A percentile compares a stretch with the other conserved stretches of the same genome.
Conservation (phyloP, 2,797 vertebrate genomes). For the Lemur catta region DNA sequence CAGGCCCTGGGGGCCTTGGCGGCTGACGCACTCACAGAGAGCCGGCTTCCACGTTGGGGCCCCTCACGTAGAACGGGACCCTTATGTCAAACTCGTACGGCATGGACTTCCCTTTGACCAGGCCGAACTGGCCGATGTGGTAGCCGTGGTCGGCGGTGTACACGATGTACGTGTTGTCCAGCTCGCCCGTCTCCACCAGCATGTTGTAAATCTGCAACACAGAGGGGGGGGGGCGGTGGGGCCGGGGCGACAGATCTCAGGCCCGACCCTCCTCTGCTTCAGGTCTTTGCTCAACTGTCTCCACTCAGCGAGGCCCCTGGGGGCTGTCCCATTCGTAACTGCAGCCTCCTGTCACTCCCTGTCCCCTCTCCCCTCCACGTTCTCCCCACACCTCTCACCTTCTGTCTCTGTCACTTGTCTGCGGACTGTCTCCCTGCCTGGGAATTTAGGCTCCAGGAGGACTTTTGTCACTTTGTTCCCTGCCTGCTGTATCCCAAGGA, state of each 20-base stretch:
- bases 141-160: conserved; percentile 98
- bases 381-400: background rate
- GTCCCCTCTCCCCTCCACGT: accelerated
- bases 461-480: background rate
- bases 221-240: background rate
- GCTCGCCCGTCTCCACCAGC: conserved; percentile 92
- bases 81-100: conserved; percentile 97
- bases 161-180: conserved; percentile 97
- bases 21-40: conserved; percentile 89
- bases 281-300: background rate
- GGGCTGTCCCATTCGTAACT: accelerated
- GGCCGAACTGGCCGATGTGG: conserved; percentile 97
- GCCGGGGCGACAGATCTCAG: accelerated
- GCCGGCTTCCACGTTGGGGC: conserved; percentile 95
- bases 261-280: background rate
- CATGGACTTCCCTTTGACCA: conserved; percentile 99
- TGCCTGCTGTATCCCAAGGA: background rate
- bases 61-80: conserved; percentile 95
- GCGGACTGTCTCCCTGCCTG: background rate
- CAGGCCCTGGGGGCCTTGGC: accelerated
- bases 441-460: accelerated
- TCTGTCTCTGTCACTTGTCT: accelerated
- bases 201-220: conserved; percentile 90
- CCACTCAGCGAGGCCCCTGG: background rate
- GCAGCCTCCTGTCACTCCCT: background rate